Conservation (phyloP, 1,140 invertebrate genomes). For the Ooceraea biroi region DNA sequence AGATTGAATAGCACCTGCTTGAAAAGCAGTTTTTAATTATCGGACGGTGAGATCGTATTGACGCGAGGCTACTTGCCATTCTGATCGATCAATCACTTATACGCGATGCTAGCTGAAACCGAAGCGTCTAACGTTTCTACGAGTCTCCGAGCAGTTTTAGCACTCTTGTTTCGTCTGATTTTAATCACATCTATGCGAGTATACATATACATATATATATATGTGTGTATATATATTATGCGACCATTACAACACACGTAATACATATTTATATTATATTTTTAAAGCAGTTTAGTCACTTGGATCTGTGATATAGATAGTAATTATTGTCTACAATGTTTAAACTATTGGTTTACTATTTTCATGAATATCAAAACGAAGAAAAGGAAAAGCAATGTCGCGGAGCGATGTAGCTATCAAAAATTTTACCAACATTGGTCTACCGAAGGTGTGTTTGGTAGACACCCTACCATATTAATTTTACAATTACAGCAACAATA, state of each 20-base stretch:
- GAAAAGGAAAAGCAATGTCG: constrained; percentile 79
- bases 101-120: constrained; percentile 72
- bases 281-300: constrained; percentile 87
- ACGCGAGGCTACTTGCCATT: constrained; percentile 8
- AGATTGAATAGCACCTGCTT: constrained; percentile 63
- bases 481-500: constrained; percentile 71
- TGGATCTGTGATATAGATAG: constrained; percentile 87
- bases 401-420: constrained; percentile 79
- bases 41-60: constrained; percentile 20
- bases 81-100: constrained; percentile 27
- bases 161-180: constrained; percentile 75
- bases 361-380: constrained; percentile 81
- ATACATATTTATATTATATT: constrained; percentile 86
- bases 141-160: constrained; percentile 65
- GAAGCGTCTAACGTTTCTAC: constrained; percentile 61
- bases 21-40: constrained; percentile 29
- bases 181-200: constrained; percentile 79
- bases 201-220: constrained; percentile 77
- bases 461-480: constrained; percentile 77
- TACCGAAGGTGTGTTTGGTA: constrained; percentile 82
- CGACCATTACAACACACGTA: constrained; percentile 76
- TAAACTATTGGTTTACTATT: constrained; percentile 85
- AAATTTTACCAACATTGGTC: constrained; percentile 75
- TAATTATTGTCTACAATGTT: constrained; percentile 86
- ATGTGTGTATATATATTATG: constrained; percentile 69